phyloP scores from a whole-genome alignment of 2,888 invertebrate genomes.

The Leptopilina drosophilae region DNA sequence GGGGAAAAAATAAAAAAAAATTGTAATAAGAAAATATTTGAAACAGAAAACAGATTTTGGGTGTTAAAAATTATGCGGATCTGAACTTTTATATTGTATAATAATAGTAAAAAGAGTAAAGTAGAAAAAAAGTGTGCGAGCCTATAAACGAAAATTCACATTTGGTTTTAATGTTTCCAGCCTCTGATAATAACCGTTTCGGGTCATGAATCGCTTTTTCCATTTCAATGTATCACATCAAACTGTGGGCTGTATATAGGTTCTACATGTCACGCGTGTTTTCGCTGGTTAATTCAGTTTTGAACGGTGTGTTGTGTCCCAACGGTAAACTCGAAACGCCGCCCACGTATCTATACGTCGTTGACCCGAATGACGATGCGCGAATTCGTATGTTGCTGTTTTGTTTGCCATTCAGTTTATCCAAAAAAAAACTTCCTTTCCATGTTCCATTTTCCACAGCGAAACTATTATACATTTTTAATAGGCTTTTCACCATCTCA shows the following conservation, averaged over 20 bases:
- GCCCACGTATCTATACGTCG: slow-evolving; percentile 27
- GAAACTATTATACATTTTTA: background rate
- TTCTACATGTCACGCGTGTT: slow-evolving; percentile 19
- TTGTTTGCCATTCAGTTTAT: slow-evolving; percentile 4
- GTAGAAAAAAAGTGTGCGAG: background rate
- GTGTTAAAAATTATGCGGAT: too few species aligned
- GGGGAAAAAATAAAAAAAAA: too few species aligned
- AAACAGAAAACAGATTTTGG: too few species aligned
- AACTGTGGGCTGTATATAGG: slow-evolving; percentile 20
- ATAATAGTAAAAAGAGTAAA: too few species aligned
- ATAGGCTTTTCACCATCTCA: background rate
- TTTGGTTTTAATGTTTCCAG: background rate
- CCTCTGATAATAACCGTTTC: background rate
- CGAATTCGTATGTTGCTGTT: slow-evolving; percentile 1
- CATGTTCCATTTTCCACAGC: background rate
- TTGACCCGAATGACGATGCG: slow-evolving; percentile 34
- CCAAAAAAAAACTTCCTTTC: background rate
- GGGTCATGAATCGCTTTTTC: slow-evolving; percentile 9
- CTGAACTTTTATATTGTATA: too few species aligned
- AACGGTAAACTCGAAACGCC: slow-evolving; percentile 33
- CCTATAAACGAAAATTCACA: background rate
- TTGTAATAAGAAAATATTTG: too few species aligned
- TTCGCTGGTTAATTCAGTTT: slow-evolving; percentile 33
- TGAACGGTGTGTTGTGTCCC: slow-evolving; percentile 27
- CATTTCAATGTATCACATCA: slow-evolving; percentile 21